These are phyloP conservation scores for Rafetus swinhoei DNA, from an alignment of 2,113 vertebrate genomes.

Conservation along the genomic window DNA sequence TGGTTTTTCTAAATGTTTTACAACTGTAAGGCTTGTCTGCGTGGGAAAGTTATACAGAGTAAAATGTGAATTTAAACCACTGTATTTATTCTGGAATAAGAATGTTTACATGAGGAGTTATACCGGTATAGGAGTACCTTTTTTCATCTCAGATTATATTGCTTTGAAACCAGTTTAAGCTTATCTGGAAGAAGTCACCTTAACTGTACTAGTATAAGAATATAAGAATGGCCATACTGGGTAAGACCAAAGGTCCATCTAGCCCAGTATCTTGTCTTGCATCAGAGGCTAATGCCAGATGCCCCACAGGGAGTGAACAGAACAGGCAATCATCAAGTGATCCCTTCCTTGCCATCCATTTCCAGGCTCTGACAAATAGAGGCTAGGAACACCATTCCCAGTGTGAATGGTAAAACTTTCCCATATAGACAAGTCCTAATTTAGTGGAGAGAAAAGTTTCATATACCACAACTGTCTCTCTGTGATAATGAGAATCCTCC, in stretches of 20 bases:
- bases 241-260: too few species aligned
- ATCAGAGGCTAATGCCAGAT: too few species aligned
- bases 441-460: background rate
- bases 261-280: too few species aligned
- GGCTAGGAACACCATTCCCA: background rate
- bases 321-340: too few species aligned
- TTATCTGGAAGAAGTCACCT: background rate
- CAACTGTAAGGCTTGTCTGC: background rate
- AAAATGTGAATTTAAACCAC: background rate
- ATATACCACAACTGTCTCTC: rapidly evolving
- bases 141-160: background rate
- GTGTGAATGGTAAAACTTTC: background rate
- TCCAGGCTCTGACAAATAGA: too few species aligned
- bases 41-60: background rate
- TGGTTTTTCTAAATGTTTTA: background rate
- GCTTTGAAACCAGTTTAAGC: background rate
- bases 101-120: rapidly evolving
- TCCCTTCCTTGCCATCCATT: too few species aligned
- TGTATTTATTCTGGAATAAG: background rate
- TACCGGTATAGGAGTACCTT: background rate
- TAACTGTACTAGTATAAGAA: background rate
- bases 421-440: rapidly evolving
- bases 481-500: rapidly evolving
- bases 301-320: too few species aligned
- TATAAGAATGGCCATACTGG: too few species aligned